These are phyloP conservation scores for Koerneria pararmatus DNA, from an alignment of 2,888 invertebrate species.

Conservation along the genomic window DNA sequence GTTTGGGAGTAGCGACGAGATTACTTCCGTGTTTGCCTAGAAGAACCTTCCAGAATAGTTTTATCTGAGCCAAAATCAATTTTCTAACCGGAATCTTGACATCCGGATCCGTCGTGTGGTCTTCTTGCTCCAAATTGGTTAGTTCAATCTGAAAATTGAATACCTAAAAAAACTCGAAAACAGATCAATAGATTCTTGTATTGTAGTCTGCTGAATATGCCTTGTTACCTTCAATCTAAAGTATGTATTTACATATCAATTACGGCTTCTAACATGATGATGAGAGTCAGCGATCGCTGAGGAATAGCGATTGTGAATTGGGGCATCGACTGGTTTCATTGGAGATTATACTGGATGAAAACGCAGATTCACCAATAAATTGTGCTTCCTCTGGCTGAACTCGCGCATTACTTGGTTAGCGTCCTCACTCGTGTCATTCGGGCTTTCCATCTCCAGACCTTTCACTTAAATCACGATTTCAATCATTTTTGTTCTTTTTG, in stretches of 20 bases:
- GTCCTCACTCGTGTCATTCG: slow-evolving; percentile 27
- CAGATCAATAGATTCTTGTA: no score
- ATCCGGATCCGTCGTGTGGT: slow-evolving; percentile 35
- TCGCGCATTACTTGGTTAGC: slow-evolving; percentile 39
- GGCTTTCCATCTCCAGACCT: slow-evolving; percentile 36
- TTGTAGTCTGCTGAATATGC: no score
- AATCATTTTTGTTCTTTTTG: neutral
- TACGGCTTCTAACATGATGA: no score
- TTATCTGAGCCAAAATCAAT: slow-evolving; percentile 28
- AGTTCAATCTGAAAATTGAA: slow-evolving; percentile 52
- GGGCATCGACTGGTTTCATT: no score
- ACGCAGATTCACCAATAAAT: slow-evolving; percentile 54
- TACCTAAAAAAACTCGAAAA: no score
- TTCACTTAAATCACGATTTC: slow-evolving; percentile 30
- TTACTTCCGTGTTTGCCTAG: slow-evolving; percentile 18
- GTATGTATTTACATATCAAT: no score
- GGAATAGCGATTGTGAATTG: no score
- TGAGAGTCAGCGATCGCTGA: no score
- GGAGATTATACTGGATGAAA: no score
- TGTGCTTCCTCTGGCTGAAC: slow-evolving; percentile 54
- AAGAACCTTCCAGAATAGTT: neutral
- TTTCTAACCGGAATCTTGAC: slow-evolving; percentile 33
- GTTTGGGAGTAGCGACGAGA: neutral
- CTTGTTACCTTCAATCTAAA: no score
- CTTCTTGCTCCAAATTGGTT: slow-evolving; percentile 49